Conservation (phyloP, 2,113 vertebrate genomes). For the Lagenorhynchus albirostris region DNA sequence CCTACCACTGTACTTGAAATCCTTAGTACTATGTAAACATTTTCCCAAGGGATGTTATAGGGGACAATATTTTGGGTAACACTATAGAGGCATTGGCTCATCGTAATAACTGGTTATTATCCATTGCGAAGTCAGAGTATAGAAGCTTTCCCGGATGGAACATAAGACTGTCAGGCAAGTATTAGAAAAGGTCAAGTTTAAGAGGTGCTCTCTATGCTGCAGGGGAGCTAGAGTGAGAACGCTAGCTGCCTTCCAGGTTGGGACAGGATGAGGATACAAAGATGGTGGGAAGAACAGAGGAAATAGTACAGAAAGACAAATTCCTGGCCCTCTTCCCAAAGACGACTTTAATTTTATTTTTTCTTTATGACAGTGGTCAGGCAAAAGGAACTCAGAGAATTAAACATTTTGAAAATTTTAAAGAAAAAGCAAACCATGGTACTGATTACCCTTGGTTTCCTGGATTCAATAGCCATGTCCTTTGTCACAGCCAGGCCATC, state of each 20-base stretch:
- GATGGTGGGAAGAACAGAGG: neutral
- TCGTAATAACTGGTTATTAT: conserved; percentile 6
- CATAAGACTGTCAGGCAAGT: neutral
- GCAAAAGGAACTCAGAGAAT: neutral
- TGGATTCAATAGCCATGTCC: neutral
- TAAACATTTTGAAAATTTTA: conserved; percentile 7
- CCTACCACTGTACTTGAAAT: neutral
- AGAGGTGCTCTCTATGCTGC: neutral
- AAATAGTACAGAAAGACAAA: neutral
- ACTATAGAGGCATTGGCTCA: neutral
- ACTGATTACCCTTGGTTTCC: neutral
- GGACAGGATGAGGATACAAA: neutral
- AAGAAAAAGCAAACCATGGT: neutral
- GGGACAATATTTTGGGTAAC: neutral
- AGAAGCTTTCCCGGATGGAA: neutral
- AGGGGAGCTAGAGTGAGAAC: neutral
- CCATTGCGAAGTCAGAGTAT: neutral
- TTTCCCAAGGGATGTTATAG: neutral
- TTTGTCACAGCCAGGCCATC: neutral
- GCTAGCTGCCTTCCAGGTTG: neutral
- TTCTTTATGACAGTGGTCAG: neutral
- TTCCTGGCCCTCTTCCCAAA: neutral
- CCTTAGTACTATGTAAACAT: neutral
- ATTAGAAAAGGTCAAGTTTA: neutral
- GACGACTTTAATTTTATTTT: neutral